A percentile compares a stretch with the other conserved stretches of the same genome.
Evolutionary conservation across 1,140 invertebrate species (phyloP).

Genomic region (Drosophila nebulosa): DNA sequence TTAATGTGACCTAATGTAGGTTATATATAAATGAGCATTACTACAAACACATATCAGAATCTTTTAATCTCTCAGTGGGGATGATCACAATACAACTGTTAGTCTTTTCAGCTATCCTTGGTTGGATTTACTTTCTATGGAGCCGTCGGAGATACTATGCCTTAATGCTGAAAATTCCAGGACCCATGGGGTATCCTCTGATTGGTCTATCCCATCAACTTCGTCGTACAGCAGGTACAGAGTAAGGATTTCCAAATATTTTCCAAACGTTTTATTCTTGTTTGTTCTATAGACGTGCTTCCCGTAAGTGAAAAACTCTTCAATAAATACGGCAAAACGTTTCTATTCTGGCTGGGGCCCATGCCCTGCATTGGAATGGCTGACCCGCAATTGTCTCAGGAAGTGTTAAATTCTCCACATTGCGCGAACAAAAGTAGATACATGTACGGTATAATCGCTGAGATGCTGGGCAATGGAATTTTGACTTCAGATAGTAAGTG

Average conservation of each 20-base stretch:
- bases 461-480: slow-evolving; percentile 29
- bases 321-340: slow-evolving; percentile 20
- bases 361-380: slow-evolving; percentile 27
- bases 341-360: slow-evolving; percentile 44
- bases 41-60: too few relatives aligned
- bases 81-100: slow-evolving; percentile 21
- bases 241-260: neutral
- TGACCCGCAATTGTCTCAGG: slow-evolving; percentile 45
- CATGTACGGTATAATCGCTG: neutral
- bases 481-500: slow-evolving; percentile 43
- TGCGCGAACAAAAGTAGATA: slow-evolving; percentile 32
- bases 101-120: slow-evolving; percentile 16
- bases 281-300: neutral
- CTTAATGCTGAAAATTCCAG: slow-evolving; percentile 46
- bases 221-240: slow-evolving; percentile 9
- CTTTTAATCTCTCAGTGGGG: neutral
- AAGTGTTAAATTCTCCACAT: slow-evolving; percentile 45
- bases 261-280: neutral
- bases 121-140: slow-evolving; percentile 57
- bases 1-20: too few relatives aligned
- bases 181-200: slow-evolving; percentile 45
- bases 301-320: neutral
- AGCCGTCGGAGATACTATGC: slow-evolving; percentile 53
- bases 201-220: slow-evolving; percentile 22
- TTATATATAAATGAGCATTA: too few relatives aligned